Evolutionary conservation across 2,113 vertebrate species (phyloP), one percentile per base, ranked within the genome.

Genomic region (Laterallus jamaicensis): DNA sequence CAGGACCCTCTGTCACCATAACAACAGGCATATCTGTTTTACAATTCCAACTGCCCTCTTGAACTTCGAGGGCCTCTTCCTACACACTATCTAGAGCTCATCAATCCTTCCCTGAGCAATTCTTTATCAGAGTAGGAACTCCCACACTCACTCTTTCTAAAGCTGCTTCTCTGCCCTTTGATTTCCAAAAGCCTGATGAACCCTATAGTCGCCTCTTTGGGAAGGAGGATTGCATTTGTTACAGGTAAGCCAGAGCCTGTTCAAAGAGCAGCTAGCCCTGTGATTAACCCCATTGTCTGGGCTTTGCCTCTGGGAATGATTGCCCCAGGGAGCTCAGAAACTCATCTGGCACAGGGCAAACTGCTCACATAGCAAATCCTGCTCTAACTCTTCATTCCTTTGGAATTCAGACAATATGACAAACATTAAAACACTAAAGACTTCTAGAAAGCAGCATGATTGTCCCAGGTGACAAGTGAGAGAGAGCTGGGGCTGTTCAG

Each of bases 41-140:
- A 73, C 40, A 83, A 84, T 76, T 91, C 86, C 84, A 54, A 54
- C 66, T 88, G 50, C 44, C 86, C 92, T 94, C 89, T 91, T 83
- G 49, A 66, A 78, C 77, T 92, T 94, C 76, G 50, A 94, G 76
- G 42, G 39, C 68, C 73, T 84, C 93, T 93, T 96, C 90, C 93
- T 84, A 91, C 92, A 88, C 87, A 63, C 58, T 3, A 3, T 15
- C 49, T 64, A 84, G 86, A 84, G 69, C 88, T 77, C 95, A 96
- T 95, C 87, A 95, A 74, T 93, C 93, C 84, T 70, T 79, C 83
- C 74, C 66, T 19, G 54, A 79, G 77, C 50, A 68, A 75, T 82
- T 91, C 70, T 66, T 86, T 73, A 79, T 21, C 91, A 62, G 62
- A 88, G 62, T 2, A 75, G 54, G 66, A 73, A 84, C 80, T 96